phyloP scores from a whole-genome alignment of 2,888 invertebrate genomes.

The Dione juno region DNA sequence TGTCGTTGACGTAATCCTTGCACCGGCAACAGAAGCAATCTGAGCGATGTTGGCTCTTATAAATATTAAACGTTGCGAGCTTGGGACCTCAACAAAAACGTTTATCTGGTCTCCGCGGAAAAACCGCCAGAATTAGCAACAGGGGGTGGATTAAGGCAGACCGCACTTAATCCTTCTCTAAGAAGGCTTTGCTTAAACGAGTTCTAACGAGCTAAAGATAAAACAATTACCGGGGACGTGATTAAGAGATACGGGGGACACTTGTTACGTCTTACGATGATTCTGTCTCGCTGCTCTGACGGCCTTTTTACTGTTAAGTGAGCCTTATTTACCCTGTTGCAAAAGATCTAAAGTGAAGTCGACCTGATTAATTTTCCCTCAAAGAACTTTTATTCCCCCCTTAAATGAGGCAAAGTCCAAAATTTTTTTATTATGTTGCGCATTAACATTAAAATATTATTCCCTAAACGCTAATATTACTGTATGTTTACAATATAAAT shows the following conservation, averaged over 20 bases:
- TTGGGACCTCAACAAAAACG: slow-evolving; percentile 77
- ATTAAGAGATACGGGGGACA: slow-evolving; percentile 82
- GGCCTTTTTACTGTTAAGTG: slow-evolving; percentile 50
- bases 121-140: slow-evolving; percentile 82
- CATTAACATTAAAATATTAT: not conserved
- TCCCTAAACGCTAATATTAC: not conserved
- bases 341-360: slow-evolving; percentile 43
- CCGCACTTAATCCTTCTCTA: slow-evolving; percentile 84
- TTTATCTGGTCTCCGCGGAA: slow-evolving; percentile 81
- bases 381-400: slow-evolving; percentile 31
- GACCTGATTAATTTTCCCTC: slow-evolving; percentile 45
- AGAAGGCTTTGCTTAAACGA: slow-evolving; percentile 84
- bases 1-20: slow-evolving; percentile 67
- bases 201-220: slow-evolving; percentile 84
- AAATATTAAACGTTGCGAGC: slow-evolving; percentile 76
- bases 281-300: slow-evolving; percentile 56
- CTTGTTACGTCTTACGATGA: slow-evolving; percentile 79
- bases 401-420: slow-evolving; percentile 24
- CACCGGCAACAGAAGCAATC: slow-evolving; percentile 69
- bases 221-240: slow-evolving; percentile 82
- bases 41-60: slow-evolving; percentile 74
- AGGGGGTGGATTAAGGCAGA: slow-evolving; percentile 81
- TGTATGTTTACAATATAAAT: not conserved
- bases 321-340: slow-evolving; percentile 47
- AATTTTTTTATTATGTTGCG: not conserved